Evolutionary conservation across 92 coral and sea anemone genomes (phyloP).

Genomic region (Parazoanthus atlanticus): DNA sequence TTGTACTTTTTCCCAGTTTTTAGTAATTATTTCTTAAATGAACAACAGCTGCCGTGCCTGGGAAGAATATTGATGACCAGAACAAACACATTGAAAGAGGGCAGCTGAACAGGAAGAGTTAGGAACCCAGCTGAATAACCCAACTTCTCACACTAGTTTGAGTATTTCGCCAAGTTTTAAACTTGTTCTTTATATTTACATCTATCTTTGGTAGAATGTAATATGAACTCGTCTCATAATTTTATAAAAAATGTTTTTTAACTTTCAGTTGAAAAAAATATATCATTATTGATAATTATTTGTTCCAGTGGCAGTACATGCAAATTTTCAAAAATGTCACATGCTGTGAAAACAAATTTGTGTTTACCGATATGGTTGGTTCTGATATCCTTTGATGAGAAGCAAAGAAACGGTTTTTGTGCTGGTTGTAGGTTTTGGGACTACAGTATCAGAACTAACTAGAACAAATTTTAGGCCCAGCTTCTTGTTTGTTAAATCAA

Average conservation of each 20-base stretch:
- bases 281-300: too few species aligned
- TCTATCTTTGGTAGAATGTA: neutral
- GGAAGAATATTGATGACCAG: neutral
- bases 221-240: neutral
- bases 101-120: neutral
- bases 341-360: constrained; percentile 27
- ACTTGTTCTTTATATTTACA: neutral
- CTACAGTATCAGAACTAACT: neutral
- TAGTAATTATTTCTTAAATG: neutral
- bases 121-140: neutral
- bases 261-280: neutral
- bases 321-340: constrained; percentile 20
- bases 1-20: neutral
- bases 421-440: neutral
- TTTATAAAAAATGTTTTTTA: too few species aligned
- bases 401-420: neutral
- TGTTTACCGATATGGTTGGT: neutral
- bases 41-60: constrained; percentile 4
- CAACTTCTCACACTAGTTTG: neutral
- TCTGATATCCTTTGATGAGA: neutral
- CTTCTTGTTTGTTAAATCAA: too few species aligned
- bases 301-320: neutral
- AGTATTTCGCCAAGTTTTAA: neutral
- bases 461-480: too few species aligned
- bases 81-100: neutral